phyloP scores from a whole-genome alignment of 2,113 vertebrate species.

The Chamaetylas fuelleborni region DNA sequence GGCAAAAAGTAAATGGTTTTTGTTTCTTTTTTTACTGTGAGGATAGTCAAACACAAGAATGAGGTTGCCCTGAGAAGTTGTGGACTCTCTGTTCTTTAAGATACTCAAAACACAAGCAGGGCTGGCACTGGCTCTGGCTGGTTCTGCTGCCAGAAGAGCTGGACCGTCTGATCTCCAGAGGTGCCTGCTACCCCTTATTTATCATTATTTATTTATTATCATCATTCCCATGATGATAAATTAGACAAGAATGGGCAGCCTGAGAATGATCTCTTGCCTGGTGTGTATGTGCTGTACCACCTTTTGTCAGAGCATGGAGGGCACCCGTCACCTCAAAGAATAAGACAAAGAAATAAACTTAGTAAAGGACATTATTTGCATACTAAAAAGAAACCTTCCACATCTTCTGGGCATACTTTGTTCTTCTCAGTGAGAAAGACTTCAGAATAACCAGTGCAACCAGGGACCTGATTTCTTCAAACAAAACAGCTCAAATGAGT shows the following conservation, averaged over 20 bases:
- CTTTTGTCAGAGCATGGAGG: not conserved
- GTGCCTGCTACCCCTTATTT: not conserved
- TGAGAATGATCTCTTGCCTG: not conserved
- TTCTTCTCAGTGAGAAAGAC: not conserved
- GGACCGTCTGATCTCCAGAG: not conserved
- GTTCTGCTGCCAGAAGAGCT: not conserved
- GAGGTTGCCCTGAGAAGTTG: not conserved
- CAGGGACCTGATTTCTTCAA: not conserved
- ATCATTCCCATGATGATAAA: not conserved
- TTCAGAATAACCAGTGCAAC: not conserved
- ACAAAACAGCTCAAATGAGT: conserved; percentile 8
- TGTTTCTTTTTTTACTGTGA: not conserved
- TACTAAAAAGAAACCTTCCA: not conserved
- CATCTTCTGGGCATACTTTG: not conserved
- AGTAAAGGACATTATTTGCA: not conserved
- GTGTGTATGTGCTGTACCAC: not conserved
- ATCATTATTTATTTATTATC: too few species aligned
- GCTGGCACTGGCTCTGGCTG: not conserved
- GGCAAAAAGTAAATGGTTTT: not conserved
- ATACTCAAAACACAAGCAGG: not conserved
- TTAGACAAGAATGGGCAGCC: not conserved
- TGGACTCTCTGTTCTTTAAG: not conserved
- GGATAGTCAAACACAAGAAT: not conserved
- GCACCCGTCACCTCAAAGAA: not conserved
- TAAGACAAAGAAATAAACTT: not conserved